phyloP scores from a whole-genome alignment of 1,140 invertebrate genomes.

The Phenacoccus solenopsis region DNA sequence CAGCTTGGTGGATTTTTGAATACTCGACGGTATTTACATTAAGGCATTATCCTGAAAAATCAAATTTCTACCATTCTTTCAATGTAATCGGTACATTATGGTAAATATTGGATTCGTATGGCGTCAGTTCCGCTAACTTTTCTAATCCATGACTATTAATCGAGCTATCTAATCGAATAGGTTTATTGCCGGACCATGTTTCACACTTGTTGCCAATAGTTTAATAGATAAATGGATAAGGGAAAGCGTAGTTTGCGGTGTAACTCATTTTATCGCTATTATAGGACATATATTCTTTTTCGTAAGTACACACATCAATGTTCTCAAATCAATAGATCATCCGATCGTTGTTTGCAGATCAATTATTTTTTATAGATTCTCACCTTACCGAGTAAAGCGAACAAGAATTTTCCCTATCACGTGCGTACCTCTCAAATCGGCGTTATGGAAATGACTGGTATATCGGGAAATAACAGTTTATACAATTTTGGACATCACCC shows the following conservation, averaged over 20 bases:
- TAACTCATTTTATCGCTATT: conserved; percentile 59
- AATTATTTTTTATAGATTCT: conserved; percentile 43
- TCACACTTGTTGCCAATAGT: conserved; percentile 67
- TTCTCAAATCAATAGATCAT: too few relatives aligned
- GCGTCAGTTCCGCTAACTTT: too few relatives aligned
- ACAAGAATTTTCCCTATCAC: conserved; percentile 77
- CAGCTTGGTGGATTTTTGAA: conserved; percentile 73
- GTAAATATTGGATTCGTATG: conserved; percentile 35
- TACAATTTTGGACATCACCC: conserved; percentile 47
- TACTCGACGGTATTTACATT: conserved; percentile 68
- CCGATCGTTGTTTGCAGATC: too few relatives aligned
- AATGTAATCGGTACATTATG: conserved; percentile 65
- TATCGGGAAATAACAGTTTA: conserved; percentile 39
- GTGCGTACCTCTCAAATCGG: conserved; percentile 67
- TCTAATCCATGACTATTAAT: neutral
- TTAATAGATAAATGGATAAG: conserved; percentile 80
- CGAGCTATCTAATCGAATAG: conserved; percentile 31
- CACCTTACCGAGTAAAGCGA: conserved; percentile 64
- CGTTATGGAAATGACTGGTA: conserved; percentile 43
- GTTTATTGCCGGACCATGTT: conserved; percentile 62
- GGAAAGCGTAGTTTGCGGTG: conserved; percentile 71
- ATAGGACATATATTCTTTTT: conserved; percentile 70
- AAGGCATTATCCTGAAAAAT: conserved; percentile 71
- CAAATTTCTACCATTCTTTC: conserved; percentile 56
- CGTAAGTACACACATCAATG: conserved; percentile 33